Percentiles rank a stretch among this genome's conserved stretches.
These are phyloP conservation scores for Xenotilapia longispinis DNA, from an alignment of 2,113 vertebrate species.

Conservation along the genomic window DNA sequence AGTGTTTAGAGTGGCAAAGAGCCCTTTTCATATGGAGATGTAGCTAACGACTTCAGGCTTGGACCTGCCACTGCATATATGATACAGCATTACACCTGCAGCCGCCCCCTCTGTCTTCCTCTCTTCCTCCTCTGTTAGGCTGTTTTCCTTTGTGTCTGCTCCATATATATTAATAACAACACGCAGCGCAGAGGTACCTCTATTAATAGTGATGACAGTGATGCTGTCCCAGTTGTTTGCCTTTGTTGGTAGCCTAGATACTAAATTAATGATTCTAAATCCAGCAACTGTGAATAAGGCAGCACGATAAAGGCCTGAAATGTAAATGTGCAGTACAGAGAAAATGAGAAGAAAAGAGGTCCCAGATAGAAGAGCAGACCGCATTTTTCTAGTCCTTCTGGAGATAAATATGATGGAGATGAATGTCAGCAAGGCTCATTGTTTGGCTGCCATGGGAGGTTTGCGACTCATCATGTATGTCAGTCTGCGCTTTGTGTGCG, in stretches of 20 bases:
- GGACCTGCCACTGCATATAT: constrained; percentile 46
- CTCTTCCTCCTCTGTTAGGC: background rate
- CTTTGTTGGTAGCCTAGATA: constrained; percentile 38
- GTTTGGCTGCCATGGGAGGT: constrained; percentile 51
- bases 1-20: constrained; percentile 51
- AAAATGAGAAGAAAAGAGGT: constrained; percentile 30
- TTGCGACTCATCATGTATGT: constrained; percentile 30
- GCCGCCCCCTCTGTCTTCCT: constrained; percentile 21
- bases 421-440: constrained; percentile 53
- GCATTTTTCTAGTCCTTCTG: constrained; percentile 11
- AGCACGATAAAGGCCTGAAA: constrained; percentile 2
- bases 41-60: constrained; percentile 2
- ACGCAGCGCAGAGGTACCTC: background rate
- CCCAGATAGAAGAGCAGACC: background rate
- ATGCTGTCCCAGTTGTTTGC: constrained; percentile 36
- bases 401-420: constrained; percentile 58
- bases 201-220: constrained; percentile 36
- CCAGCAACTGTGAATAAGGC: background rate
- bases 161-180: constrained; percentile 12
- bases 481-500: background rate
- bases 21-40: constrained; percentile 70
- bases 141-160: background rate
- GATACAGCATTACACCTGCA: constrained; percentile 33
- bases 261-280: constrained; percentile 39
- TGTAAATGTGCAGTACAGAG: constrained; percentile 32